Base-by-base conservation (phyloP, 1,140 invertebrate species). In the Sycophaga agraensis region DNA sequence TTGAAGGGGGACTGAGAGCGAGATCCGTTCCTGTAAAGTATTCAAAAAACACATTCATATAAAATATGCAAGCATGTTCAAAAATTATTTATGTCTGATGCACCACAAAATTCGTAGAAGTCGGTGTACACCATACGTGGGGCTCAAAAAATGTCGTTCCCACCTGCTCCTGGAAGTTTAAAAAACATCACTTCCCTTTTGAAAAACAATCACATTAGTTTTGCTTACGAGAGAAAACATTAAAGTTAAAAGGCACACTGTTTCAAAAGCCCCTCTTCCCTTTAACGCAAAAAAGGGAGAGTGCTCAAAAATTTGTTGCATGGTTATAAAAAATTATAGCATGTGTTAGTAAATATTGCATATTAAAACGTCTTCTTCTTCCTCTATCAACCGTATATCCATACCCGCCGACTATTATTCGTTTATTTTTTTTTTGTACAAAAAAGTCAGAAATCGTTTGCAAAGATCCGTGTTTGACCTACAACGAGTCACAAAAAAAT, bases 131-230 rank as follows among this genome's bases (percentile, higher is more conserved):
- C 73, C 72, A 74, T 78, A 78, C 75, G 74, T 80, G 77, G 77
- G 78, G 74, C 73, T 80, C 77, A 78, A 81, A 81, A 80, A 80
- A 75, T 78, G 74, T 76, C 66, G 78, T 80, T 80, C 78, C 78
- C 78, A 81, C 78, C 79, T 80, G 77, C 78, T 80, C 79, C 79
- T 81, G 78, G 77, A 81, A 81, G 78, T 80, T 81, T 68, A 81
- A 81, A 81, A 80, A 80, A 76, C 74, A 80, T 80, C 78, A 81
- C 79, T 81, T 80, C 79, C 78, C 75, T 80, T 81, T 80, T 78
- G 73, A 80, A 79, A 80, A 80, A 80, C 70, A 78, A 78, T 59
- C 71, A 75, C 68, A 79, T 77, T 77, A 74, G 70, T 73, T 60
- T 60, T 43, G 66, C 64, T 66, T 71, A 71, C 55, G 65, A 64